Conservation (phyloP, 2,113 vertebrate genomes). For the Hiodon tergisus region DNA sequence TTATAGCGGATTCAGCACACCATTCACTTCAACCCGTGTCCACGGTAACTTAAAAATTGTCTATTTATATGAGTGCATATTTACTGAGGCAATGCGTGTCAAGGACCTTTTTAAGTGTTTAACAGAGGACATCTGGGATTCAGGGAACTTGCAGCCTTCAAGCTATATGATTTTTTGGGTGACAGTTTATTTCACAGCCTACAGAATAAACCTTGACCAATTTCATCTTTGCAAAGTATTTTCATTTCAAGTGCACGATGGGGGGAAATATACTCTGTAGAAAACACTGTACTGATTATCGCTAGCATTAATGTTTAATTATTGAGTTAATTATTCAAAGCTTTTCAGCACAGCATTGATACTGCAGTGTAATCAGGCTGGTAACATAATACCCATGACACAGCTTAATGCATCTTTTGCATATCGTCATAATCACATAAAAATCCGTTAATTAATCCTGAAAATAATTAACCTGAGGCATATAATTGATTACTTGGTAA, state of each 20-base stretch:
- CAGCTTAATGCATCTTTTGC: constrained; percentile 27
- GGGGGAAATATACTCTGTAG: constrained; percentile 3
- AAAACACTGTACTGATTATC: constrained; percentile 27
- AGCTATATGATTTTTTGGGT: neutral
- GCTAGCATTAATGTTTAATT: constrained; percentile 36
- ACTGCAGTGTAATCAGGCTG: constrained; percentile 31
- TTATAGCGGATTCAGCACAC: too few species aligned
- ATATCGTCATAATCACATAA: constrained; percentile 36
- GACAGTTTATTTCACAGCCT: constrained; percentile 3
- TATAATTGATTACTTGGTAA: constrained; percentile 24
- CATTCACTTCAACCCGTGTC: too few species aligned
- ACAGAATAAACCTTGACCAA: constrained; percentile 6
- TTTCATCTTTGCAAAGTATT: constrained; percentile 20
- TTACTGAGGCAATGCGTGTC: too few species aligned
- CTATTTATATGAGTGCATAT: too few species aligned
- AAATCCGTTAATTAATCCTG: constrained; percentile 36
- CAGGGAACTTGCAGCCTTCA: too few species aligned
- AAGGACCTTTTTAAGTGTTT: neutral
- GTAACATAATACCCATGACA: constrained; percentile 33
- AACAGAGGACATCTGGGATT: neutral
- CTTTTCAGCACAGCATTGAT: constrained; percentile 26
- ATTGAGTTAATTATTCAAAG: constrained; percentile 34
- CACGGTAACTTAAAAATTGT: too few species aligned
- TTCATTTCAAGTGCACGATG: constrained; percentile 23
- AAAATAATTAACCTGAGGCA: constrained; percentile 29